Evolutionary conservation across 2,888 invertebrate species (phyloP).

Genomic region (Ceriagrion tenellum): DNA sequence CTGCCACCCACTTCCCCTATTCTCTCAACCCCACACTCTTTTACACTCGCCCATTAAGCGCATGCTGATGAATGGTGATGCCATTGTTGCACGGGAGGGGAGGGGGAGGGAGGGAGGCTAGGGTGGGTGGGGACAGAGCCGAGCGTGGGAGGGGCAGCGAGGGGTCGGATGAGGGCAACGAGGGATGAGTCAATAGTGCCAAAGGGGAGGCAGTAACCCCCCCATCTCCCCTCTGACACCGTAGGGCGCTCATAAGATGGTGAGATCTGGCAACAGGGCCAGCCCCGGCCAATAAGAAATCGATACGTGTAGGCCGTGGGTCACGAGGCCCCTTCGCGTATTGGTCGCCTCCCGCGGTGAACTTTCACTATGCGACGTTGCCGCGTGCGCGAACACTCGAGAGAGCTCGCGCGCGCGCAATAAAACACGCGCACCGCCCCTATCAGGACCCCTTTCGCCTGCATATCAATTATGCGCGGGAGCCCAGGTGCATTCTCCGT

Average conservation of each 20-base stretch:
- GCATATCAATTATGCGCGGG: neutral
- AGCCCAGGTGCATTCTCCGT: neutral
- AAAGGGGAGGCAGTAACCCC: neutral
- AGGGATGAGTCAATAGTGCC: slow-evolving; percentile 54
- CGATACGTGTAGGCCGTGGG: slow-evolving; percentile 66
- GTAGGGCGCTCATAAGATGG: slow-evolving; percentile 21
- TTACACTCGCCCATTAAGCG: slow-evolving; percentile 56
- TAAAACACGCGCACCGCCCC: neutral
- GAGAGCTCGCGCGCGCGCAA: neutral
- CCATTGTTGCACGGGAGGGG: slow-evolving; percentile 46
- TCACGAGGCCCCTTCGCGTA: slow-evolving; percentile 52
- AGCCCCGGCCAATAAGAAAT: slow-evolving; percentile 66
- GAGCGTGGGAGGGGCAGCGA: neutral
- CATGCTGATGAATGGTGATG: slow-evolving; percentile 68
- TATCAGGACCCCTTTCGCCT: neutral
- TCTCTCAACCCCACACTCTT: neutral
- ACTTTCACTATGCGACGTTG: slow-evolving; percentile 67
- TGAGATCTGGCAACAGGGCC: slow-evolving; percentile 50
- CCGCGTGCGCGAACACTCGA: neutral
- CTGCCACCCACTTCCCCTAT: neutral
- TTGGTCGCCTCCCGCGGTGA: slow-evolving; percentile 50
- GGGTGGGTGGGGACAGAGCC: neutral
- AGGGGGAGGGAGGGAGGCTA: neutral
- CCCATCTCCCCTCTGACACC: neutral
- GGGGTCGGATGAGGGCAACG: neutral